Percentiles rank a stretch among this genome's conserved stretches.
Evolutionary conservation across 2,797 vertebrate genomes (phyloP).

Genomic region (Leontocebus nigricollis): DNA sequence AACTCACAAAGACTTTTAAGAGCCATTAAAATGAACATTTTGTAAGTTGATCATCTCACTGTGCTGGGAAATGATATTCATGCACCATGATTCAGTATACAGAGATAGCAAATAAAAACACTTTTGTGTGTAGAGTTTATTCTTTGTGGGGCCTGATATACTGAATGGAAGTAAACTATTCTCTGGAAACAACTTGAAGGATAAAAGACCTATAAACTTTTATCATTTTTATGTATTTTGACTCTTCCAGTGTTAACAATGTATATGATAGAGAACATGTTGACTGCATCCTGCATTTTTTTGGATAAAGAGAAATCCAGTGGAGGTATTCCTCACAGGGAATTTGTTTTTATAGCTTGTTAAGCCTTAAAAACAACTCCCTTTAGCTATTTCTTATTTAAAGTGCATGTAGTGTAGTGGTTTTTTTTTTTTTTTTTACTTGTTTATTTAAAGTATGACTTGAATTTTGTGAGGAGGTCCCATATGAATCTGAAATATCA

Average conservation of each 20-base stretch:
- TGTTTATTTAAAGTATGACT: neutral
- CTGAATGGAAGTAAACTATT: neutral
- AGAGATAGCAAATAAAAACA: neutral
- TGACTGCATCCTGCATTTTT: neutral
- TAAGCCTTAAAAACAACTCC: neutral
- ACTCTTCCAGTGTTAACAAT: neutral
- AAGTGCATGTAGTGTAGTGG: neutral
- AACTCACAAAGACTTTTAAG: neutral
- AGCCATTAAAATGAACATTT: neutral
- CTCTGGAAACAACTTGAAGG: neutral
- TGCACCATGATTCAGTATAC: neutral
- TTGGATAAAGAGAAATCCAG: neutral
- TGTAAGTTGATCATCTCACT: neutral
- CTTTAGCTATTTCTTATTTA: constrained; percentile 1
- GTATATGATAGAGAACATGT: neutral
- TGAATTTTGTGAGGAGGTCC: neutral
- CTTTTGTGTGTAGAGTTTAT: neutral
- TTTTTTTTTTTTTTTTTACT: neutral
- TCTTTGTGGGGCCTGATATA: neutral
- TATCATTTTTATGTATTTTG: neutral
- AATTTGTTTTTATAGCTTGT: constrained; percentile 6
- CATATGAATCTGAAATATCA: neutral
- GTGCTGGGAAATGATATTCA: constrained; percentile 2
- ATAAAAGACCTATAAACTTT: neutral
- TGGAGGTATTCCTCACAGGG: neutral